phyloP scores from a whole-genome alignment of 1,140 invertebrate genomes.

The Chionoecetes opilio region DNA sequence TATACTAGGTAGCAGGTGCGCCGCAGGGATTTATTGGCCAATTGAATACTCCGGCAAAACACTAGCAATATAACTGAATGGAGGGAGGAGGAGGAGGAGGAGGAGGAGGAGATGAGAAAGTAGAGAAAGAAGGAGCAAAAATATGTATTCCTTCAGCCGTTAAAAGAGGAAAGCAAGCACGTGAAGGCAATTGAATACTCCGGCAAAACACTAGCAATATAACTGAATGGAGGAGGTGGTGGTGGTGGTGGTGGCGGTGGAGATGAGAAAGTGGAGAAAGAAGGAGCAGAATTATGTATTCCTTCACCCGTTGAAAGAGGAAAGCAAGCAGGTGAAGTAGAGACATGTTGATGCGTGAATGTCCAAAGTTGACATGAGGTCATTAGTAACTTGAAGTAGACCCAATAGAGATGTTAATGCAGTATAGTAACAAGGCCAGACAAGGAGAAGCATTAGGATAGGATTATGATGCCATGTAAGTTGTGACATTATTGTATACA shows the following conservation, averaged over 20 bases:
- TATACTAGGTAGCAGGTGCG: background rate
- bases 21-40: background rate
- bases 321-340: too few species aligned
- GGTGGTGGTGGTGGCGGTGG: background rate
- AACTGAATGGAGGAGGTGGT: background rate
- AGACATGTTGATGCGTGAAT: background rate
- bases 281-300: background rate
- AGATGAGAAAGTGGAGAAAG: background rate
- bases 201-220: background rate
- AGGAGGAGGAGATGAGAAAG: background rate
- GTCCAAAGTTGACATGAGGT: background rate
- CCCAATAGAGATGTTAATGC: background rate
- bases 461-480: background rate
- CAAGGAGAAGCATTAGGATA: background rate
- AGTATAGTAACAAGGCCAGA: background rate
- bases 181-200: background rate
- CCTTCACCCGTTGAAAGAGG: background rate
- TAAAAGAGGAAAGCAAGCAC: background rate
- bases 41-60: background rate
- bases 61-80: background rate
- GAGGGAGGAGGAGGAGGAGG: background rate
- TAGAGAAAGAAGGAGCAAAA: background rate
- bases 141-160: background rate
- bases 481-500: background rate
- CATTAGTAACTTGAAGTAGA: background rate